These are phyloP conservation scores for Parazoanthus darwini DNA, from an alignment of 92 coral and sea anemone species.

Conservation along the genomic window DNA sequence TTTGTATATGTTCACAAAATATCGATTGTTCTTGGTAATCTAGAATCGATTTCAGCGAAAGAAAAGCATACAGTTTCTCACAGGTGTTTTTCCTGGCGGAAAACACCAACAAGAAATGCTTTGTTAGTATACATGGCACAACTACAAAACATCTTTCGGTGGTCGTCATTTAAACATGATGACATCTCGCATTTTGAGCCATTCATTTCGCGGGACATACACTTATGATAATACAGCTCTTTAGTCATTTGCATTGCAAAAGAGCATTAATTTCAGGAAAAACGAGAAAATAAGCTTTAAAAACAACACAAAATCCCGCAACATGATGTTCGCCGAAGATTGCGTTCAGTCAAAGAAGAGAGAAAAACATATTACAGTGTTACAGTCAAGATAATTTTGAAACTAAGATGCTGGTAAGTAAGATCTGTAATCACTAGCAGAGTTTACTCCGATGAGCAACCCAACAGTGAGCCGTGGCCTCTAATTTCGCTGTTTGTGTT, in stretches of 20 bases:
- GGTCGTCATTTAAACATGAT: conserved; percentile 30
- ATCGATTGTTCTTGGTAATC: background rate
- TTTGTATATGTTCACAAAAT: background rate
- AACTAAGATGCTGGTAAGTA: background rate
- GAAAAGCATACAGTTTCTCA: background rate
- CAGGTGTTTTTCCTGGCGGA: background rate
- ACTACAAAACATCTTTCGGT: conserved; percentile 7
- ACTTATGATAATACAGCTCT: conserved; percentile 5
- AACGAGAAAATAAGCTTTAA: background rate
- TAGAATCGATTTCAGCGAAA: background rate
- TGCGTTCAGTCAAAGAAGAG: background rate
- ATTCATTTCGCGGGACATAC: conserved; percentile 18
- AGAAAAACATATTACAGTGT: background rate
- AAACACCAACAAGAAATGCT: background rate
- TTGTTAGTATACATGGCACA: background rate
- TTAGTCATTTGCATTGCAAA: conserved; percentile 32
- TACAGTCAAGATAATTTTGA: background rate
- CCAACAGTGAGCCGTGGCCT: background rate
- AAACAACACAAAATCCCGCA: background rate
- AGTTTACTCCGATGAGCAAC: too few relatives aligned
- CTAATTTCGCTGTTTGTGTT: background rate
- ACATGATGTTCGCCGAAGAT: background rate
- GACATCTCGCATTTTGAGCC: conserved; percentile 23
- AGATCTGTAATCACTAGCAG: background rate
- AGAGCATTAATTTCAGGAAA: conserved; percentile 29